Base-by-base conservation (phyloP, 1,140 invertebrate species). In the Coptotermes formosanus region DNA sequence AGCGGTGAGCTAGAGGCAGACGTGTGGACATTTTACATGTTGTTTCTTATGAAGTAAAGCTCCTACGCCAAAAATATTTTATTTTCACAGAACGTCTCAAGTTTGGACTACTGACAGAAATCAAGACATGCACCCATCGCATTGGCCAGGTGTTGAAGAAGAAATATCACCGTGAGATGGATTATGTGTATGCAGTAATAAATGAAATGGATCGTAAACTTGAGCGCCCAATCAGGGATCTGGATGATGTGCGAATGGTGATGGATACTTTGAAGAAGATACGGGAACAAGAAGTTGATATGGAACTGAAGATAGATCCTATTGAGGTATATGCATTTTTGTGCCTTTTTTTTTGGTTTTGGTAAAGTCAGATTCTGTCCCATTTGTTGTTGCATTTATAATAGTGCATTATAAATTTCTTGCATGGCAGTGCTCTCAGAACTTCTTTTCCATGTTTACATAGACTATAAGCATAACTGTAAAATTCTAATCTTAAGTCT, bases 221-320 rank as follows among this genome's bases (percentile, higher is more conserved):
- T 32, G 95, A 97, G 88, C 93, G 96, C 75, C 96, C 96, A 82
- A 96, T 99, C 82, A 93, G 96, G 85, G 98, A 98, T 90, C 92
- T 99, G 43, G 98, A 99, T 90, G 98, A 99, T 88, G 97, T 99
- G 3, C 92, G 97, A 84, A 94, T 97, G 89, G 95, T 97, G 32
- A 99, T 99, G 96, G 97, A 98, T 87, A 97, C 96, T 1, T 90
- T 99, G 85, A 96, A 97, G 89, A 98, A 98, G 90, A 97, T 99
- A 85, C 92, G 98, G 16, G 97, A 98, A 89, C 96, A 97, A 90
- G 98, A 99, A 92, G 97, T 99, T 21, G 97, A 98, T 89, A 97
- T 99, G 95, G 98, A 99, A 89, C 92, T 98, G 81, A 95, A 94
- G 89, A 98, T 99, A 85, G 96, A 96, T 89, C 97, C 97, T 0